Conservation (phyloP, 2,113 vertebrate species). For the Dromaius novaehollandiae region DNA sequence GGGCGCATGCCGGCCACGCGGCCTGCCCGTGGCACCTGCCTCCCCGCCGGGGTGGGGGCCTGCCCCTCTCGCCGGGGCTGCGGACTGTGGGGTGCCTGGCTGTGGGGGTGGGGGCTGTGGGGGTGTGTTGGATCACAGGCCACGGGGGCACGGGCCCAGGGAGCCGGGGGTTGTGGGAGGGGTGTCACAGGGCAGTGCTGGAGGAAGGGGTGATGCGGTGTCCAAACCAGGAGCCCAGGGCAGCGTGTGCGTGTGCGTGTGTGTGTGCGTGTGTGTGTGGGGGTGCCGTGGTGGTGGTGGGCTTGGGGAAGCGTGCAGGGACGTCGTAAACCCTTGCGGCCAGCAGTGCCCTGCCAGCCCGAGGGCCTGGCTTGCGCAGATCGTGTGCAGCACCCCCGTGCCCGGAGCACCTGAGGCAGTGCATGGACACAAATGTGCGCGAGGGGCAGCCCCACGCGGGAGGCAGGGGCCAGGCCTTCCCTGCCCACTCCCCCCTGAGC, state of each 20-base stretch:
- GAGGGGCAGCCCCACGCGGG: neutral
- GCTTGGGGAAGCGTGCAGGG: neutral
- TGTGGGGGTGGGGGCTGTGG: neutral
- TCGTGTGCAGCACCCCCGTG: too few species aligned
- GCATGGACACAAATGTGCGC: neutral
- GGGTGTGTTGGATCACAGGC: neutral
- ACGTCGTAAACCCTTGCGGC: neutral
- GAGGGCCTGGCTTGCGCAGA: too few species aligned
- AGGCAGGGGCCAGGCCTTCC: neutral
- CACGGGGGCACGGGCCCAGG: neutral
- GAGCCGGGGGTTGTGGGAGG: too few species aligned
- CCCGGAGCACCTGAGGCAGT: too few species aligned
- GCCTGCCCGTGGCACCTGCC: too few species aligned
- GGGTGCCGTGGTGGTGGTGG: neutral
- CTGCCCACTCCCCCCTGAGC: accelerated
- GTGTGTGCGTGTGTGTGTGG: too few species aligned
- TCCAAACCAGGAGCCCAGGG: too few species aligned
- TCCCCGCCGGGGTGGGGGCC: neutral
- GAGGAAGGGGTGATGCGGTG: neutral
- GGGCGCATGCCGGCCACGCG: too few species aligned
- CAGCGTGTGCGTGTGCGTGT: too few species aligned
- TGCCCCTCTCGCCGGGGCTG: neutral
- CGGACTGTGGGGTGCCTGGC: neutral
- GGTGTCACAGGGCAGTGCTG: too few species aligned
- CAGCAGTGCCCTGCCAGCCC: too few species aligned